Evolutionary conservation across 2,797 vertebrate species (phyloP).

Genomic region (Bufotes viridis): DNA sequence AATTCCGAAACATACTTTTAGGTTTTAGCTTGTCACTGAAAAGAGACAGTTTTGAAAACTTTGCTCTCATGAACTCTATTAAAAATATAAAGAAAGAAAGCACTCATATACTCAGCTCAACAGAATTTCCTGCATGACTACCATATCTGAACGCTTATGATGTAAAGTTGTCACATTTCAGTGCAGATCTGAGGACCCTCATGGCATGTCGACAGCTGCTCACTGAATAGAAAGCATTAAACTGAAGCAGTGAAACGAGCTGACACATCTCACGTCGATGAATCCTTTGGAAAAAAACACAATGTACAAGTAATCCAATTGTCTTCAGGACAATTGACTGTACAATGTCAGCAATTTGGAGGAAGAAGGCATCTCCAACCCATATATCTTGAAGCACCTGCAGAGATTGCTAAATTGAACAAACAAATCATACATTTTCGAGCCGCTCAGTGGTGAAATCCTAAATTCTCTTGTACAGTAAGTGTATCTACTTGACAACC

Average conservation of each 20-base stretch:
- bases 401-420: not conserved
- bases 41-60: not conserved
- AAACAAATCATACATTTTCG: not conserved
- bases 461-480: not conserved
- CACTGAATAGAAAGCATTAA: not conserved
- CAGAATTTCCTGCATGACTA: not conserved
- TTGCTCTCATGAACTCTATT: not conserved
- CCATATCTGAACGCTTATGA: not conserved
- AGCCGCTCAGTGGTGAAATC: not conserved
- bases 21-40: not conserved
- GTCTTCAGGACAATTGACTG: conserved; percentile 19
- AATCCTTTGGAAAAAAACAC: conserved; percentile 15
- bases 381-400: not conserved
- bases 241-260: not conserved
- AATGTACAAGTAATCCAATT: conserved; percentile 44
- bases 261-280: conserved; percentile 21
- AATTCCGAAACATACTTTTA: not conserved
- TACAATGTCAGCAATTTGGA: conserved; percentile 22
- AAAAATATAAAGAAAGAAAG: not conserved
- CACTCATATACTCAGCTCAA: not conserved
- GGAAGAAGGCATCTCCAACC: not conserved
- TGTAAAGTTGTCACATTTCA: conserved; percentile 17
- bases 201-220: not conserved
- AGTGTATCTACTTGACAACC: not conserved
- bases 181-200: not conserved